Evolutionary conservation across 2,888 invertebrate genomes (phyloP).

Genomic region (Tillus elongatus): DNA sequence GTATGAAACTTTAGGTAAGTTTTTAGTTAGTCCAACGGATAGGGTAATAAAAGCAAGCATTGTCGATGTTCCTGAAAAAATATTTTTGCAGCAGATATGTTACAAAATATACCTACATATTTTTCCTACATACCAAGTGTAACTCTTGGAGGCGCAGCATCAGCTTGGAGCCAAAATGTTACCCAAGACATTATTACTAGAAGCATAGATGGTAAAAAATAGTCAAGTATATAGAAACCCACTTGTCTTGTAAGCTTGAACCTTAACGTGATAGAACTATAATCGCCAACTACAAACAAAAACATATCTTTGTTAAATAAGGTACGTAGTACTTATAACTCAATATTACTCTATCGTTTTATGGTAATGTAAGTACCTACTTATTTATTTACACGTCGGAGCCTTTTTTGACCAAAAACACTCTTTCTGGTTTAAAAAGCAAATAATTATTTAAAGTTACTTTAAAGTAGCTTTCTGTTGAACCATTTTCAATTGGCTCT

Average conservation of each 20-base stretch:
- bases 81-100: conserved; percentile 7
- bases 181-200: conserved; percentile 84
- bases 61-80: conserved; percentile 62
- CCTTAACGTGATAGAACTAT: conserved; percentile 69
- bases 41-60: conserved; percentile 82
- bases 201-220: conserved; percentile 78
- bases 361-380: too few relatives aligned
- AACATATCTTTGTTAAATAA: too few relatives aligned
- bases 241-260: conserved; percentile 73
- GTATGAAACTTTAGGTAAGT: conserved; percentile 79
- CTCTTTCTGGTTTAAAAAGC: too few relatives aligned
- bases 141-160: conserved; percentile 74
- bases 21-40: conserved; percentile 76
- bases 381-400: too few relatives aligned
- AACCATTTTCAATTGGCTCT: too few relatives aligned
- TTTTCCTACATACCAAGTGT: conserved; percentile 57
- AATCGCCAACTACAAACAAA: conserved; percentile 74
- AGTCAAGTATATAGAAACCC: conserved; percentile 81
- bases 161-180: conserved; percentile 81
- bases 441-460: too few relatives aligned
- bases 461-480: too few relatives aligned
- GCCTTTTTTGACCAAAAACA: too few relatives aligned
- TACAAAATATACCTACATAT: background rate
- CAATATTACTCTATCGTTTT: too few relatives aligned
- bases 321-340: too few relatives aligned